phyloP scores from a whole-genome alignment of 2,113 vertebrate genomes.

The Laticauda laticaudata region DNA sequence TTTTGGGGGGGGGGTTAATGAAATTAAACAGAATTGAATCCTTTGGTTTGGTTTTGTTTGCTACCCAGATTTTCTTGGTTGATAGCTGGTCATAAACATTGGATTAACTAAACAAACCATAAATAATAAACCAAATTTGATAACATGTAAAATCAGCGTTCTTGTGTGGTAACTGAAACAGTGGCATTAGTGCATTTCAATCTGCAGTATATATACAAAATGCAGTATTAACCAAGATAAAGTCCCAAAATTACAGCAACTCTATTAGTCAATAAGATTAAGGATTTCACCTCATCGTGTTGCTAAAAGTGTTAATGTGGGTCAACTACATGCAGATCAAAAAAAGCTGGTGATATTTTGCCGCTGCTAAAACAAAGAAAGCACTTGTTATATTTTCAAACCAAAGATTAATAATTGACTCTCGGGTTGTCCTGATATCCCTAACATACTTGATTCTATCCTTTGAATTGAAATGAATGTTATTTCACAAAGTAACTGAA shows the following conservation, averaged over 20 bases:
- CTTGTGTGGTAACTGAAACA: not conserved
- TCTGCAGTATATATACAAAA: not conserved
- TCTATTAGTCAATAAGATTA: not conserved
- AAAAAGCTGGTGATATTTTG: not conserved
- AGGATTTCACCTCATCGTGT: not conserved
- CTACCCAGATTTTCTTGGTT: not conserved
- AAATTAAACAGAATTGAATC: not conserved
- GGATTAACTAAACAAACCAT: not conserved
- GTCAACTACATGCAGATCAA: not conserved
- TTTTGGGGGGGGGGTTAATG: not conserved
- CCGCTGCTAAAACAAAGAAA: not conserved
- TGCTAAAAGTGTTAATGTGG: not conserved
- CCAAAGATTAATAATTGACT: not conserved
- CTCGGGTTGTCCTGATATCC: not conserved
- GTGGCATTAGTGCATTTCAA: not conserved
- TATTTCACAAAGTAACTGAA: not conserved
- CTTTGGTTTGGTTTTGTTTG: not conserved
- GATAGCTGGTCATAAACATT: not conserved
- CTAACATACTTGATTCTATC: not conserved
- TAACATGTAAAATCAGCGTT: not conserved
- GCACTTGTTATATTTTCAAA: not conserved
- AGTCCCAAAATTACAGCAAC: not conserved
- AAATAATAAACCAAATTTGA: not conserved
- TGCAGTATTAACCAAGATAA: not conserved
- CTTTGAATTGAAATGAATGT: not conserved